Evolutionary conservation across 1,140 invertebrate species (phyloP).

Genomic region (Chironomus tepperi): DNA sequence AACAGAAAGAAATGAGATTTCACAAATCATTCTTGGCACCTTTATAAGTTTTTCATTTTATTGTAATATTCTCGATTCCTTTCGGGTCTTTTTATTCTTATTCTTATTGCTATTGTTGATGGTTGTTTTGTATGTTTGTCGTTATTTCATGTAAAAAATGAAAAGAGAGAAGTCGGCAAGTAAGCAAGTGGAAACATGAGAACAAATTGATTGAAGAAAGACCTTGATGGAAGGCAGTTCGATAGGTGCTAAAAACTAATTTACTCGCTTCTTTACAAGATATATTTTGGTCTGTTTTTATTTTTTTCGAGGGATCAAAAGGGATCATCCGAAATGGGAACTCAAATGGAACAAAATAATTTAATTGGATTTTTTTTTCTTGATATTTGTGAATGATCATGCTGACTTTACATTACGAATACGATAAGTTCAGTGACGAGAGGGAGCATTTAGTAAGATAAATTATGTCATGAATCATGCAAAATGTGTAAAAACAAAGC

Average conservation of each 20-base stretch:
- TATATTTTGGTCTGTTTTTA: not conserved
- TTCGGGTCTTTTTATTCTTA: not conserved
- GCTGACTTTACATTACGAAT: not conserved
- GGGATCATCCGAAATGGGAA: not conserved
- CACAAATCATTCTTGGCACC: slow-evolving; percentile 20
- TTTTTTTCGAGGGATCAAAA: not conserved
- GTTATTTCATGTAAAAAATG: no score
- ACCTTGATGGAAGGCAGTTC: slow-evolving; percentile 6
- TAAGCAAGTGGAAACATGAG: not conserved
- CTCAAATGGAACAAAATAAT: not conserved
- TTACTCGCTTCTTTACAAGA: not conserved
- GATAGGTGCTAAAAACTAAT: slow-evolving; percentile 8
- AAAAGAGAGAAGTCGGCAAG: not conserved
- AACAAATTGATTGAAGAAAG: not conserved
- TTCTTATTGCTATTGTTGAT: no score
- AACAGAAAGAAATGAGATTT: slow-evolving; percentile 18
- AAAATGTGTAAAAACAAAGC: not conserved
- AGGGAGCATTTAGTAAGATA: not conserved
- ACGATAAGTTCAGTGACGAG: not conserved
- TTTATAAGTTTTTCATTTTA: not conserved
- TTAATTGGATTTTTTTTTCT: slow-evolving; percentile 24
- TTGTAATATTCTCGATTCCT: not conserved
- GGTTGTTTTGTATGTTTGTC: no score
- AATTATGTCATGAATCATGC: slow-evolving; percentile 16
- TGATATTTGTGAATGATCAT: slow-evolving; percentile 17